phyloP scores from a whole-genome alignment of 2,888 invertebrate genomes.

The Trichacis sp. region DNA sequence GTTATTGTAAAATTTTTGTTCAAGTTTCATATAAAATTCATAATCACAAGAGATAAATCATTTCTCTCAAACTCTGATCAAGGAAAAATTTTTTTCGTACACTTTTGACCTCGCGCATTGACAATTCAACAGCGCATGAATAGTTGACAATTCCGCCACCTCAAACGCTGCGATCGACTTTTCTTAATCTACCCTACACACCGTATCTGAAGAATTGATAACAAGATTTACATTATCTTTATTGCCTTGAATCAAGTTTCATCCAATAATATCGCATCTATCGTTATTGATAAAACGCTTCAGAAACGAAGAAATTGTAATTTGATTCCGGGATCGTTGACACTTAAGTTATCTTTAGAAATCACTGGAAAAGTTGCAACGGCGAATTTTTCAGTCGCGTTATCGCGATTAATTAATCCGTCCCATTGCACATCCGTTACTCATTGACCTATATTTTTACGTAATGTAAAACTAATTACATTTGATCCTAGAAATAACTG shows the following conservation, averaged over 20 bases:
- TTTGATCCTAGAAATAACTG: conserved; percentile 6
- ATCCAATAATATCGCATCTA: conserved; percentile 1
- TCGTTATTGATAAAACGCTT: conserved; percentile 18
- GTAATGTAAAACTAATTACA: conserved; percentile 3
- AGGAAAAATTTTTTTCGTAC: too few relatives aligned
- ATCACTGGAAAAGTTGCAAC: conserved; percentile 30
- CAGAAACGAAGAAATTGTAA: conserved; percentile 8
- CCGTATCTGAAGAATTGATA: too few relatives aligned
- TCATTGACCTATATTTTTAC: conserved; percentile 24
- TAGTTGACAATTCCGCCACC: too few relatives aligned
- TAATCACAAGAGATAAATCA: too few relatives aligned
- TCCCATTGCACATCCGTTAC: conserved; percentile 27
- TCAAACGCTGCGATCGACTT: too few relatives aligned
- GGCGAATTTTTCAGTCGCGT: conserved; percentile 49
- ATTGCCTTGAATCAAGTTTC: not conserved
- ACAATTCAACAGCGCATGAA: too few relatives aligned
- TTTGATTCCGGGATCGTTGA: conserved; percentile 14
- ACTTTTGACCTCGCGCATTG: too few relatives aligned
- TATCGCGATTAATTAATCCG: conserved; percentile 54
- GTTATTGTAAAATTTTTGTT: too few relatives aligned
- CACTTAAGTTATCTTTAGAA: conserved; percentile 17
- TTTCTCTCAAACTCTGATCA: too few relatives aligned
- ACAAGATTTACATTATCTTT: not conserved
- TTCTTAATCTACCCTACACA: too few relatives aligned
- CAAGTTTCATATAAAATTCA: too few relatives aligned